These are phyloP conservation scores for Hylia prasina DNA, from an alignment of 2,113 vertebrate species.

Conservation along the genomic window DNA sequence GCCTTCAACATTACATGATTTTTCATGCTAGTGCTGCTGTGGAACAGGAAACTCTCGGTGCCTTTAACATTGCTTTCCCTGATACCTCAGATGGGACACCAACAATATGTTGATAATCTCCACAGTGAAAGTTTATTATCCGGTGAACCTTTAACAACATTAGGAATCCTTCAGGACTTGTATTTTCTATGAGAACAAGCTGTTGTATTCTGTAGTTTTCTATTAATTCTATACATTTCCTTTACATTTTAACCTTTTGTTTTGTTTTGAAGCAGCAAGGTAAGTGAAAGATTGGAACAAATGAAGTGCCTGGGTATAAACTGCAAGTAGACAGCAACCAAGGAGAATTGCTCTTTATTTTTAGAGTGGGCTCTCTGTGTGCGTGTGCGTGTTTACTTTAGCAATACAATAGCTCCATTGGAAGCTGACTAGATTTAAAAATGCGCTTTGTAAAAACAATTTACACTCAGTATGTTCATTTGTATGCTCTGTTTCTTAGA, in stretches of 20 bases:
- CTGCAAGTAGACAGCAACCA: conserved; percentile 12
- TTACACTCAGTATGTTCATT: neutral
- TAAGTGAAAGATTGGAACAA: conserved; percentile 64
- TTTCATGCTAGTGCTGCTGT: neutral
- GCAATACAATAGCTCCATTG: neutral
- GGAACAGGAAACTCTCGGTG: conserved; percentile 46
- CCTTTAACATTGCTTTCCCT: conserved; percentile 44
- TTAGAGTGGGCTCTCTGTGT: neutral
- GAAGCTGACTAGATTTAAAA: neutral
- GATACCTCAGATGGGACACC: conserved; percentile 40
- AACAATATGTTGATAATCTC: conserved; percentile 50
- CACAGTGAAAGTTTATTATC: conserved; percentile 60
- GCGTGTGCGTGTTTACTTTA: neutral
- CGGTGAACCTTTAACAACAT: conserved; percentile 50
- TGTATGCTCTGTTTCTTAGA: neutral
- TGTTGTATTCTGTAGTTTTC: conserved; percentile 60
- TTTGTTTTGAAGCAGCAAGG: conserved; percentile 69
- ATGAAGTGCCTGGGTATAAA: neutral
- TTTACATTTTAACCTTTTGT: conserved; percentile 53
- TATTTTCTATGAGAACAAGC: conserved; percentile 58
- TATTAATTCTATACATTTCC: conserved; percentile 34
- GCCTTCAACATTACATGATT: conserved; percentile 44
- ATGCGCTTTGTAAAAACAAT: neutral
- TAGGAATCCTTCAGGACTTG: conserved; percentile 49
- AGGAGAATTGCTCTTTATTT: neutral